A percentile compares a stretch with the other conserved stretches of the same genome.
phyloP scores from a whole-genome alignment of 37 sponge, comb jelly and placozoan species.

The Cladorhizidae sp. region DNA sequence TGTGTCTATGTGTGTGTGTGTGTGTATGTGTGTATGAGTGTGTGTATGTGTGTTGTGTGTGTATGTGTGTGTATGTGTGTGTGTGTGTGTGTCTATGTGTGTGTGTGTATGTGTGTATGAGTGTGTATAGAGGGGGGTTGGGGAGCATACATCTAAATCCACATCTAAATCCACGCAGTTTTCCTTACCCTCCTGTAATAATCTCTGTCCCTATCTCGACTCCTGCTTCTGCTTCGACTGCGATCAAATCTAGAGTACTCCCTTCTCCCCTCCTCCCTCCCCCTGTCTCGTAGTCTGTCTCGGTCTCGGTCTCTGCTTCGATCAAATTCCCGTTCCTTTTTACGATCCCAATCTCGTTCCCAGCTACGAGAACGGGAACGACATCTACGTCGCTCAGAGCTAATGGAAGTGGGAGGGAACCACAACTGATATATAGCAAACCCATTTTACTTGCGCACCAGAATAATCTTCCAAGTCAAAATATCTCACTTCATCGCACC shows the following conservation, averaged over 20 bases:
- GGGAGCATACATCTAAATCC: too few relatives aligned
- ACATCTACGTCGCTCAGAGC: not conserved
- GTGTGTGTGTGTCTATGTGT: too few relatives aligned
- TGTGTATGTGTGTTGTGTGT: too few relatives aligned
- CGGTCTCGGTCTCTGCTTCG: not conserved
- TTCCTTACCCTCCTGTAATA: not conserved
- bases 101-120: too few relatives aligned
- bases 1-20: too few relatives aligned
- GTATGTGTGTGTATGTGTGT: too few relatives aligned
- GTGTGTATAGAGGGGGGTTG: too few relatives aligned
- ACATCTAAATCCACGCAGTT: too few relatives aligned
- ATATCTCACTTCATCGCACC: too few relatives aligned
- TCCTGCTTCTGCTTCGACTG: constrained; percentile 9
- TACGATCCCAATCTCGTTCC: not conserved
- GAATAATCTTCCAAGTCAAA: too few relatives aligned
- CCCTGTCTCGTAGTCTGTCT: not conserved
- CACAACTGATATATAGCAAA: not conserved
- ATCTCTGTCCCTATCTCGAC: constrained; percentile 31
- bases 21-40: too few relatives aligned
- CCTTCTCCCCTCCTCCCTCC: not conserved
- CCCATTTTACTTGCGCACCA: too few relatives aligned
- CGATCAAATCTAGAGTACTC: not conserved
- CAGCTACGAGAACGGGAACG: constrained; percentile 12
- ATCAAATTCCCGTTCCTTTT: not conserved
- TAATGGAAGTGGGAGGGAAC: not conserved